Evolutionary conservation across 2,888 invertebrate species (phyloP).

Genomic region (Orchesella flavescens): DNA sequence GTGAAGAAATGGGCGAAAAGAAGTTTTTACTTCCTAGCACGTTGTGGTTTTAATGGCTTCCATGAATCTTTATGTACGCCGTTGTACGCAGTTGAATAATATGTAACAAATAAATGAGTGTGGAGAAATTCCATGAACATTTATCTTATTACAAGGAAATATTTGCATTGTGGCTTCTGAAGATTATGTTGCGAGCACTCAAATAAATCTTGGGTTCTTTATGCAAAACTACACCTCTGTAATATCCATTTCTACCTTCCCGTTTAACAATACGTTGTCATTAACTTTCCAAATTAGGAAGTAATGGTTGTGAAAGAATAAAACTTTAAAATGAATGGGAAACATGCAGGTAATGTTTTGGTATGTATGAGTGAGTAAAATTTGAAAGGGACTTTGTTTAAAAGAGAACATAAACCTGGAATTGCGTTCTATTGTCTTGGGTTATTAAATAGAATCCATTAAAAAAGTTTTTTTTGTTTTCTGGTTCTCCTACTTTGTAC

Average conservation of each 20-base stretch:
- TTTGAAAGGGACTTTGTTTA: slow-evolving; percentile 11
- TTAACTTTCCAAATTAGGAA: slow-evolving; percentile 40
- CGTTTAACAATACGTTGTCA: slow-evolving; percentile 14
- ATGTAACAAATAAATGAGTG: not conserved
- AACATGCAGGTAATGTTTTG: not conserved
- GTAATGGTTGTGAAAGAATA: slow-evolving; percentile 33
- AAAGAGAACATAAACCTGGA: slow-evolving; percentile 10
- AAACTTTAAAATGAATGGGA: slow-evolving; percentile 29
- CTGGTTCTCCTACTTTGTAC: not conserved
- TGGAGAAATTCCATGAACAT: not conserved
- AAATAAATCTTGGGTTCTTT: slow-evolving; percentile 29
- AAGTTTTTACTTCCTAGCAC: slow-evolving; percentile 17
- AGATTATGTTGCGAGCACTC: slow-evolving; percentile 24
- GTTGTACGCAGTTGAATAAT: slow-evolving; percentile 15
- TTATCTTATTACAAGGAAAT: slow-evolving; percentile 14
- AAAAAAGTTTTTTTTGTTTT: slow-evolving; percentile 20
- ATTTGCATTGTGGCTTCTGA: slow-evolving; percentile 43
- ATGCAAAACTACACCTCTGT: not conserved
- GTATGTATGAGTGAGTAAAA: slow-evolving; percentile 20
- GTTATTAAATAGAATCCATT: slow-evolving; percentile 47
- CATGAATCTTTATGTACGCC: not conserved
- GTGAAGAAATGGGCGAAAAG: not conserved
- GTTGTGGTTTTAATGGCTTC: not conserved
- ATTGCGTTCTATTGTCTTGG: slow-evolving; percentile 14
- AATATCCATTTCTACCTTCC: not conserved